These are phyloP conservation scores for Seriola rivoliana DNA, from an alignment of 2,113 vertebrate species.

Conservation along the genomic window DNA sequence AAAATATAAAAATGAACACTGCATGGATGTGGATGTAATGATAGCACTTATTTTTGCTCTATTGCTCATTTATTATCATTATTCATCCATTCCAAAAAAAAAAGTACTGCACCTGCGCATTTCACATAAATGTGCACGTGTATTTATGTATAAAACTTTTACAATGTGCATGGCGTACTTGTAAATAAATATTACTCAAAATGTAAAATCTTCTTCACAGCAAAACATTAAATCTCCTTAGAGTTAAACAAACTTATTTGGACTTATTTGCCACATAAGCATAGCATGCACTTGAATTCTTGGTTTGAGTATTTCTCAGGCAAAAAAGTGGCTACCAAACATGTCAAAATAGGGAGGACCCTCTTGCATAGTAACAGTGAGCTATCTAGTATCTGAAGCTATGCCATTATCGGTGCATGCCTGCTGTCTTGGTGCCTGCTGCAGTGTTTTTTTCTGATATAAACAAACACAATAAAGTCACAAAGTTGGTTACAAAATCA, in stretches of 20 bases:
- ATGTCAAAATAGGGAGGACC: neutral
- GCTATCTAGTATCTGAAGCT: neutral
- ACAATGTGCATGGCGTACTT: neutral
- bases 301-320: no score
- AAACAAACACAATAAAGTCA: neutral
- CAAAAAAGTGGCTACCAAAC: no score
- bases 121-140: neutral
- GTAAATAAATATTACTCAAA: neutral
- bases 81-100: neutral
- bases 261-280: no score
- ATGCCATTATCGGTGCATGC: neutral
- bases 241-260: no score
- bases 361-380: neutral
- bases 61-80: neutral
- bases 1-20: neutral
- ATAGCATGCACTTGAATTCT: no score
- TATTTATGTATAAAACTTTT: no score
- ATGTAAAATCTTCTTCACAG: neutral
- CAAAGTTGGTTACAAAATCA: neutral
- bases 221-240: no score
- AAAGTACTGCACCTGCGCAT: neutral
- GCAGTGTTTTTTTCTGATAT: neutral
- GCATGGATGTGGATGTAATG: neutral
- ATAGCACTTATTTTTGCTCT: neutral
- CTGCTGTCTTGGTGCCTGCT: neutral